Base-by-base conservation (phyloP, 2,113 vertebrate species). In the Acanthochromis polyacanthus region DNA sequence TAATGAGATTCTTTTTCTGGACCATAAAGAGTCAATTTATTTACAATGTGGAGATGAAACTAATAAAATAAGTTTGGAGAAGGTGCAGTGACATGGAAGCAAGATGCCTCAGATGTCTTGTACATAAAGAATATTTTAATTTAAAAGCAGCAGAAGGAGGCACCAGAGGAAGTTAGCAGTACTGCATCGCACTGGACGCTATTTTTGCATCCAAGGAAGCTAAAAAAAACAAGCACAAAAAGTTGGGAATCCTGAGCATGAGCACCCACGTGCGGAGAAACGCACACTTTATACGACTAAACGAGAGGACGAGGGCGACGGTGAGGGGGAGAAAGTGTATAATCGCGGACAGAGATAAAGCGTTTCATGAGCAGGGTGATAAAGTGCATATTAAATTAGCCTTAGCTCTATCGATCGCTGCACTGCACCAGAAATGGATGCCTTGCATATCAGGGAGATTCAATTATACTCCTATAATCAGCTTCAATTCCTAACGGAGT, bases 371-470 rank as follows among this genome's bases (percentile, higher is more conserved):
- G 88, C 84, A 75, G 70, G 78, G 79, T 84, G 90, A 94, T 93
- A 88, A 94, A 93, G 90, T 85, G 77, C 91, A 92, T 93, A 93
- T 92, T 91, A 91, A 92, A 93, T 93, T 86, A 93, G 92, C 91
- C 76, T 74, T 59, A 81, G 78, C 83, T 75, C 72, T 66, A 94
- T 94, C 75, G 90, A 92, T 93, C 73, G 71, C 83, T 77, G 79
- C 86, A 84, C 88, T 91, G 89, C 88, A 82, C 85, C 87, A 87
- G 80, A 90, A 92, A 91, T 73, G 83, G 84, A 92, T 74, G 88
- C 74, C 81, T 83, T 71, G 83, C 86, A 90, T 87, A 92, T 91
- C 74, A 84, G 72, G 78, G 83, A 70, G 90, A 94, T 93, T 93
- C 90, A 92, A 93, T 94, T 91, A 92, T 67, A 81, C 83, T 82